A percentile compares a stretch with the other conserved stretches of the same genome.
These are phyloP conservation scores for Eremobia ochroleuca DNA, from an alignment of 2,888 invertebrate species.

Conservation along the genomic window DNA sequence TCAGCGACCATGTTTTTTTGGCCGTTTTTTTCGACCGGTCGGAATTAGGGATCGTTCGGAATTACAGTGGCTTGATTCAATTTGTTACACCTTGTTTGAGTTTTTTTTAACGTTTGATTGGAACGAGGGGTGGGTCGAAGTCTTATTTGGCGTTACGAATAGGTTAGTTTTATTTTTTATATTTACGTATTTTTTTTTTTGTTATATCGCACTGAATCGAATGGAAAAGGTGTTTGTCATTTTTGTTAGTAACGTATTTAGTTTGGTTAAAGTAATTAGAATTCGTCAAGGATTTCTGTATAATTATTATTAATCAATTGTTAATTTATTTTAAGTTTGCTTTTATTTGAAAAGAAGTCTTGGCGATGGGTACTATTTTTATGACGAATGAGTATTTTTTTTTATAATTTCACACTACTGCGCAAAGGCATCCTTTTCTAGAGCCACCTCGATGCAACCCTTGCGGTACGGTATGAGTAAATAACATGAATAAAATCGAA, in stretches of 20 bases:
- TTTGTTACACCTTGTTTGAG: constrained; percentile 57
- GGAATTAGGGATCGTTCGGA: constrained; percentile 49
- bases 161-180: background rate
- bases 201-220: constrained; percentile 1
- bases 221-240: constrained; percentile 29
- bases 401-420: no score
- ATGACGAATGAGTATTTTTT: no score
- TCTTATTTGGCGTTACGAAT: constrained; percentile 26
- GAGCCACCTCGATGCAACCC: no score
- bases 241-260: constrained; percentile 10
- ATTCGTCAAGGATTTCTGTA: background rate
- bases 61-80: constrained; percentile 37
- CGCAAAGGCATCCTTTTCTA: no score
- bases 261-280: background rate
- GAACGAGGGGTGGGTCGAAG: constrained; percentile 3
- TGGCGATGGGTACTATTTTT: no score
- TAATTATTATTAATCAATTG: background rate
- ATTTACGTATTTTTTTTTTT: constrained; percentile 22
- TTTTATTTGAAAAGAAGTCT: no score
- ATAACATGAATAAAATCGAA: no score
- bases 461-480: no score
- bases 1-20: constrained; percentile 43
- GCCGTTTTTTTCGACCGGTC: constrained; percentile 12
- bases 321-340: background rate
- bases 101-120: constrained; percentile 38